Conservation (phyloP, 2,888 invertebrate genomes). For the Metopia argyrocephala region DNA sequence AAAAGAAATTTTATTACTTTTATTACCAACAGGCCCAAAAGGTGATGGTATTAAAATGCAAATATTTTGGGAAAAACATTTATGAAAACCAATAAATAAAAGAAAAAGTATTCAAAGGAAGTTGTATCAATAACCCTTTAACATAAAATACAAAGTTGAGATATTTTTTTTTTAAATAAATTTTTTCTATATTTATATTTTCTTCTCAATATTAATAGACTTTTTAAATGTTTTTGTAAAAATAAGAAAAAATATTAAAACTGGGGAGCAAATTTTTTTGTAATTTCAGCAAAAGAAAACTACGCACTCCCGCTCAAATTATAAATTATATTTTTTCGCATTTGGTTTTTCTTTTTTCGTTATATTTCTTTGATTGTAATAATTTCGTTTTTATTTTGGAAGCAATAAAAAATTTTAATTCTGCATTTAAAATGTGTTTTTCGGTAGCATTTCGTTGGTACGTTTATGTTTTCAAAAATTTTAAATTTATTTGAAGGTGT, state of each 20-base stretch:
- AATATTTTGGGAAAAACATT: neutral
- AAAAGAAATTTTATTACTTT: slow-evolving; percentile 60
- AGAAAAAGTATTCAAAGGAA: neutral
- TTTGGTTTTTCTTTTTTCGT: slow-evolving; percentile 18
- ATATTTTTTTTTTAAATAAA: too few species aligned
- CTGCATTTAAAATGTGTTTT: slow-evolving; percentile 43
- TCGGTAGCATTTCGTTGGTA: neutral
- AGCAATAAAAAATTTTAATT: slow-evolving; percentile 45
- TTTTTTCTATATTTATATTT: neutral
- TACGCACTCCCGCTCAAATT: neutral
- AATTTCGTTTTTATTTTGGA: slow-evolving; percentile 21
- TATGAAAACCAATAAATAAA: slow-evolving; percentile 18
- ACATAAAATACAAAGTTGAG: slow-evolving; percentile 11
- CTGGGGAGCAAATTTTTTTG: slow-evolving; percentile 33
- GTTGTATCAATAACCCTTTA: slow-evolving; percentile 53
- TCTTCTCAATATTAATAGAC: neutral
- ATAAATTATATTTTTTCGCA: slow-evolving; percentile 6
- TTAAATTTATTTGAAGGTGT: slow-evolving; percentile 40
- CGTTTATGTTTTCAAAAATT: slow-evolving; percentile 19
- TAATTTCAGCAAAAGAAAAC: slow-evolving; percentile 51
- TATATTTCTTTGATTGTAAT: neutral
- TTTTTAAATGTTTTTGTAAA: neutral
- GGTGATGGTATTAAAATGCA: neutral
- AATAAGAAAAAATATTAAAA: neutral
- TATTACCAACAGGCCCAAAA: slow-evolving; percentile 14